Evolutionary conservation across 1,140 invertebrate genomes (phyloP), one percentile per base, ranked within the genome.

Genomic region (Lysiphlebus fabarum): DNA sequence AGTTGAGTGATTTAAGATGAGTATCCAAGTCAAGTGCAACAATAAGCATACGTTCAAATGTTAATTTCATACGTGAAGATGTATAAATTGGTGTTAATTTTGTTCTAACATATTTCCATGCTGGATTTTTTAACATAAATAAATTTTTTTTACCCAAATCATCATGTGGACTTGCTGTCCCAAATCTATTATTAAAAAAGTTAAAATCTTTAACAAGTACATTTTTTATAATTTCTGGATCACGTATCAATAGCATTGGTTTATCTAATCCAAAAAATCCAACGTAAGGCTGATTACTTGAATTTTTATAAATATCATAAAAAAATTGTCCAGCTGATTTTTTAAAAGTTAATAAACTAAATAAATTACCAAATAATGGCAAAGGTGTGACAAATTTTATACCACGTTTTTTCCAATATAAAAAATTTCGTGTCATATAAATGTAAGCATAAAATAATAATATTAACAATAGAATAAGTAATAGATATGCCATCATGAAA

Each of bases 131-230:
- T 0, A 75, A 40, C 6, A 66, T 53, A 51, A 78, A 74, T 0
- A 79, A 4, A 62, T 70, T 73, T 2, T 63, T 50, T 11, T 56
- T 65, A 7, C 73, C 65, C 0, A 76, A 53, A n/a, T 65, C 60
- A 56, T 74, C 71, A 1, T 50, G 41, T 12, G 63, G 53, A 61
- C 70, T 62, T 0, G 70, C 47, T 0, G 37, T 11, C 0, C 57
- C 14, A 7, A 65, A 62, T 58, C 72, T 70, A 38, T 80, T 69
- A 0, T 37, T 5, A 50, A 82, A 82, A 37, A 75, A 56, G 33
- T 75, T 62, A 56, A 82, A 83, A 51, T 82, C 82, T 56, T 81
- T 82, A 2, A 82, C 68, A 7, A 81, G 34, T 10, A 83, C 51
- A 5, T 74, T 60, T 56, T 80, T 82, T 0, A 82, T 60, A 1